Base-by-base conservation (phyloP, 2,888 invertebrate species). In the Drosophila leonis region DNA sequence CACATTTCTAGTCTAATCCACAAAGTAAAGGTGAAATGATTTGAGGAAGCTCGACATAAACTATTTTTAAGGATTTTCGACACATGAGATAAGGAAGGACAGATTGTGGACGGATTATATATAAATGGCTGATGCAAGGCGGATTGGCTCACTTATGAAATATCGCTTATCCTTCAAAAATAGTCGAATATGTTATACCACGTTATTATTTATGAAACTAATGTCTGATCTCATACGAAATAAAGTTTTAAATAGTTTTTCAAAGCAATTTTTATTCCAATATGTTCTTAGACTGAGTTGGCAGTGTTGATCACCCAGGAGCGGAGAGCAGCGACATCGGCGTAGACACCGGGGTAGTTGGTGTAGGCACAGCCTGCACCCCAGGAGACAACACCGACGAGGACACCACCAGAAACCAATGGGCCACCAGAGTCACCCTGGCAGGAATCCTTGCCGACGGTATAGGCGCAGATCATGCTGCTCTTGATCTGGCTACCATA, bases 371-470 rank as follows among this genome's bases (percentile, higher is more conserved):
- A 91, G 27, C 90, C 88, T 39, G 35, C 39, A 2, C 91, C 92
- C 88, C 88, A 91, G 24, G 90, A 91, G 1, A 90, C 91, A 52
- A 91, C 78, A 62, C 91, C 91, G 13, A 83, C 81, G 10, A 84
- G 73, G 0, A 55, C 55, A 13, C 72, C 77, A 35, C 72, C 69
- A 12, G 71, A 72, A 1, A 78, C 78, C 74, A 88, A 74, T 71
- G 91, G 90, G 55, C 92, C 91, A 72, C 91, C 91, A n/a, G 88
- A 88, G 65, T 91, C 91, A 56, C 90, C 90, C 66, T 87, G 83
- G 75, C 88, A 89, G 15, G 85, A 31, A 55, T 87, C 87, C 69
- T 80, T 83, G 20, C 79, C 76, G 27, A 65, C 13, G 24, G 73
- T 57, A 24, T 65, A 65, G 29, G 90, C 88, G 62, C 90, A 90